Conservation (phyloP, 2,797 vertebrate genomes). For the Simalia tracyae region DNA sequence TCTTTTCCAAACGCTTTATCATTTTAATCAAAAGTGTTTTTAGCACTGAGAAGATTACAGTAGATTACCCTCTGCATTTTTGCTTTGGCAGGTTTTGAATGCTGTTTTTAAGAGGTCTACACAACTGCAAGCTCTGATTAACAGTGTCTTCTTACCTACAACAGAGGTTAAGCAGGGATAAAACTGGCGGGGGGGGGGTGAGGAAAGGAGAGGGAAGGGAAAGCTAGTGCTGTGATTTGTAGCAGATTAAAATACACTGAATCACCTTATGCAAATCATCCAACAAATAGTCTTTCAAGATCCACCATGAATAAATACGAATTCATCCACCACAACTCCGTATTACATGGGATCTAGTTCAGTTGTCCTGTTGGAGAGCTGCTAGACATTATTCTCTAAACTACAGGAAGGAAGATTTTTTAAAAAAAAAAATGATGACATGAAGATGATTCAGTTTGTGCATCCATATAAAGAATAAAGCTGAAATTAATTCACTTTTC, state of each 20-base stretch:
- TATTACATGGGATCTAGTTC: not conserved
- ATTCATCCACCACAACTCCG: not conserved
- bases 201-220: conserved; percentile 30
- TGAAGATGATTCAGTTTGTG: too few species aligned
- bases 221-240: conserved; percentile 41
- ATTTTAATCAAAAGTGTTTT: conserved; percentile 59
- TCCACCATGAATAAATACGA: conserved; percentile 13
- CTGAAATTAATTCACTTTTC: not conserved
- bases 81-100: conserved; percentile 65
- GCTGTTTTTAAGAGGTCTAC: conserved; percentile 65
- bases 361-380: not conserved
- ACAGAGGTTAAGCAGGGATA: conserved; percentile 66
- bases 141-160: conserved; percentile 70
- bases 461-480: too few species aligned
- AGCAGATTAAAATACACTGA: conserved; percentile 48
- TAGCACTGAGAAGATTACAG: conserved; percentile 61
- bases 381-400: not conserved
- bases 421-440: not conserved
- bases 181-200: conserved; percentile 55
- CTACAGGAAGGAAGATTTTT: not conserved
- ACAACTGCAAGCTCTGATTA: conserved; percentile 69
- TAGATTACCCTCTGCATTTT: conserved; percentile 63
- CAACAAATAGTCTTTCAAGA: conserved; percentile 39
- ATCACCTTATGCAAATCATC: conserved; percentile 35
- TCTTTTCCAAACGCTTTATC: conserved; percentile 62